Evolutionary conservation across 1,140 invertebrate species (phyloP).

Genomic region (Eulimnadia texana): DNA sequence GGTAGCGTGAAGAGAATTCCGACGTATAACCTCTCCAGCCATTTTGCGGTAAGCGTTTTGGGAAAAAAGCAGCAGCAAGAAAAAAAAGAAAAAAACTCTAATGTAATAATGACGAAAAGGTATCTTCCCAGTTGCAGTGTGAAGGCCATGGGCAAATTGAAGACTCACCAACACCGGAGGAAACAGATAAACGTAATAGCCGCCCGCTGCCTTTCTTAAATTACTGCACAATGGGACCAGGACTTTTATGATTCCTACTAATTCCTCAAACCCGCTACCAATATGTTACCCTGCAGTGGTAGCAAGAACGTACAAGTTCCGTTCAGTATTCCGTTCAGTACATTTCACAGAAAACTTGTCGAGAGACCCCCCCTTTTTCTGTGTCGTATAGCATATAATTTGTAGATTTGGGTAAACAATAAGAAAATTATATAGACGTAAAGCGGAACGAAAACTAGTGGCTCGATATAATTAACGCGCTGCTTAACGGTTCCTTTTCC

Average conservation of each 20-base stretch:
- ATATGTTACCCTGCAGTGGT: neutral
- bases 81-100: neutral
- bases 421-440: too few relatives aligned
- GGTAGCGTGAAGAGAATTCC: neutral
- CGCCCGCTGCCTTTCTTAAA: neutral
- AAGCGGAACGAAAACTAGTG: too few relatives aligned
- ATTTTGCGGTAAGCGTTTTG: neutral
- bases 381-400: too few relatives aligned
- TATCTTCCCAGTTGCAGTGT: too few relatives aligned
- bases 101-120: neutral
- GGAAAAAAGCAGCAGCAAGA: neutral
- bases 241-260: neutral
- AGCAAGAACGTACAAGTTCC: too few relatives aligned
- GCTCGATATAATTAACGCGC: too few relatives aligned
- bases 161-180: neutral
- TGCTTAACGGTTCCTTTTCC: too few relatives aligned
- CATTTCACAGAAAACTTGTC: too few relatives aligned
- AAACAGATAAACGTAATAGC: neutral
- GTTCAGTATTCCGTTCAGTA: too few relatives aligned
- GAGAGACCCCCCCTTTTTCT: too few relatives aligned
- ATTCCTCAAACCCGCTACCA: neutral
- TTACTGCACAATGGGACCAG: neutral
- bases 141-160: too few relatives aligned
- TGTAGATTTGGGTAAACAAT: too few relatives aligned
- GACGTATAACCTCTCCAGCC: neutral